Conservation (phyloP, 2,888 invertebrate species). For the Xanthia icteritia region DNA sequence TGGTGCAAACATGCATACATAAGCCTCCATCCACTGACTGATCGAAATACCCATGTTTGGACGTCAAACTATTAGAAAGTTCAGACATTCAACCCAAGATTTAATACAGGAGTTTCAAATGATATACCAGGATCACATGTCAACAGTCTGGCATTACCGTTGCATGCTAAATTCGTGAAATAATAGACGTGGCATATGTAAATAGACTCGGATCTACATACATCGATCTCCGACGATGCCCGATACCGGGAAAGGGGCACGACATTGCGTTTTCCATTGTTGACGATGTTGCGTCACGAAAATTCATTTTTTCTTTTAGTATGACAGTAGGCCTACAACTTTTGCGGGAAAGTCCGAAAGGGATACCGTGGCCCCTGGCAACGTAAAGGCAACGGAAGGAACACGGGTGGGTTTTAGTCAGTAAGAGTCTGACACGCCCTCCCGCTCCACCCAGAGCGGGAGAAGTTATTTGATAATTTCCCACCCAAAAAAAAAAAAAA, state of each 20-base stretch:
- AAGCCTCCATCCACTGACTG: background rate
- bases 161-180: slow-evolving; percentile 82
- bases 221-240: slow-evolving; percentile 83
- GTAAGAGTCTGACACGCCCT: no score
- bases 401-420: no score
- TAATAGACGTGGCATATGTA: slow-evolving; percentile 88
- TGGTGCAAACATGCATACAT: background rate
- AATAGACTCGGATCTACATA: slow-evolving; percentile 86
- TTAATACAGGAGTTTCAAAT: slow-evolving; percentile 65
- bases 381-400: no score
- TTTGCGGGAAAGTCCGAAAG: no score
- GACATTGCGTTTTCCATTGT: slow-evolving; percentile 76
- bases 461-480: no score
- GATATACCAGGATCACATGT: slow-evolving; percentile 65
- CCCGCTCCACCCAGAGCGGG: no score
- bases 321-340: background rate
- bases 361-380: no score
- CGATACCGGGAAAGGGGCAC: slow-evolving; percentile 80
- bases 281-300: slow-evolving; percentile 56
- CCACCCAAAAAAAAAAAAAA: no score
- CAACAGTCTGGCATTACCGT: slow-evolving; percentile 69
- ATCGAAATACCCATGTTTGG: slow-evolving; percentile 56
- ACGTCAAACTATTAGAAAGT: slow-evolving; percentile 59
- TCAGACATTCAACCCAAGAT: slow-evolving; percentile 57
- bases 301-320: background rate